Evolutionary conservation across 2,797 vertebrate species (phyloP).

Genomic region (Hippocampus kuda): DNA sequence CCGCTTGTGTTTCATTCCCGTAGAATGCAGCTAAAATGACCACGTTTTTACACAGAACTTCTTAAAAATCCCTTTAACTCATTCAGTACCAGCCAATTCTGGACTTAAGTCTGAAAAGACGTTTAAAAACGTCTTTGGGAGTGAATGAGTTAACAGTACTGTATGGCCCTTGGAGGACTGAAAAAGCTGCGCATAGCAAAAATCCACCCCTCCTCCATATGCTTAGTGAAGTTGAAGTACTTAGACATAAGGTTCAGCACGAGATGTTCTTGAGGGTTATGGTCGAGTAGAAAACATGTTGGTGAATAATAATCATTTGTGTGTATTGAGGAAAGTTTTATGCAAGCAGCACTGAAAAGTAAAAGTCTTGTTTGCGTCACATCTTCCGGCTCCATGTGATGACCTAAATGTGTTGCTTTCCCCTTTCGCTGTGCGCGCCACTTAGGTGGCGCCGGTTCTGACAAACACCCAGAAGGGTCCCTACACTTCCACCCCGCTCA

Average conservation of each 20-base stretch:
- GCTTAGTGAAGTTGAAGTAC: no score
- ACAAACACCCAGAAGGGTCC: slow-evolving; percentile 73
- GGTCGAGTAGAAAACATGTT: no score
- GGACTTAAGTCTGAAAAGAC: no score
- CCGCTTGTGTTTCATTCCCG: not conserved
- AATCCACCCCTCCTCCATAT: no score
- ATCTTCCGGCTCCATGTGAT: not conserved
- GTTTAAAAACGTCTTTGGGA: no score
- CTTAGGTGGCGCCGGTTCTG: slow-evolving; percentile 36
- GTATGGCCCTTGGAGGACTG: no score
- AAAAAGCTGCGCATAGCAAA: no score
- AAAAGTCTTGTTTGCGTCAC: not conserved
- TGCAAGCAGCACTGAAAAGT: not conserved
- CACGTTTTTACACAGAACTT: not conserved
- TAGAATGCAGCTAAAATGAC: not conserved
- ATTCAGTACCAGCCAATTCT: no score
- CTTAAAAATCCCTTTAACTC: no score
- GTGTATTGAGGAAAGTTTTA: not conserved
- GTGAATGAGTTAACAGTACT: no score
- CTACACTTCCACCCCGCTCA: slow-evolving; percentile 72
- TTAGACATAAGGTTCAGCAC: no score
- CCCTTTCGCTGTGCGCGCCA: not conserved
- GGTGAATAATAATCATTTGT: not conserved
- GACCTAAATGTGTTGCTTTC: slow-evolving; percentile 9
- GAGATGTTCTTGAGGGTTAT: no score